Evolutionary conservation across 2,888 invertebrate genomes (phyloP), one percentile per base, ranked within the genome.

Genomic region (Cephonodes hylas): DNA sequence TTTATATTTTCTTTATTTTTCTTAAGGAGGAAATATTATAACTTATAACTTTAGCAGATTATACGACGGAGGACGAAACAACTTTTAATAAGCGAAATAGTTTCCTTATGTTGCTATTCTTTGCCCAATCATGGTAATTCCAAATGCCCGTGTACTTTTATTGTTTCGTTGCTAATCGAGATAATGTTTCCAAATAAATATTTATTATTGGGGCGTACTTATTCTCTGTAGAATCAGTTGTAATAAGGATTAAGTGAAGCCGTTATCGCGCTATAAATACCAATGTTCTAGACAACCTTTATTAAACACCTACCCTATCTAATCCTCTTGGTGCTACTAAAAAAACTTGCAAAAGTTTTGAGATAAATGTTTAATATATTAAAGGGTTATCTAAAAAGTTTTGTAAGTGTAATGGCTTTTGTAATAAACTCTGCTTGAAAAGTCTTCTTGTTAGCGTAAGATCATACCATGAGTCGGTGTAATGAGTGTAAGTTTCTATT

Each of bases 1-100:
- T 78, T 81, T 81, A n/a, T 58, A 46, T 58, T 58, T 57, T 45
- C 44, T 45, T 44, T 44, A 44, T 44, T 59, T 44, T 45, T 42
- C 42, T 53, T 60, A 23, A 42, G 25, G 38, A 53, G 38, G 13
- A 46, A 38, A 60, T 48, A 53, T 48, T 42, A 48, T 46, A 60
- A 60, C 25, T 60, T 60, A 48, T 60, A 53, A 42, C 60, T 60
- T 53, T 60, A 48, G 42, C 44, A 56, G 44, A 48, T 56, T 13
- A 48, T 62, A 34, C 31, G 27, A 44, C n/a, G 53, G 27, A 8
- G 20, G 8, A 27, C 31, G 53, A 4, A 53, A 31, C n/a, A 31
- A 53, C 53, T 53, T 53, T 31, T 53, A 53, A 53, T 31, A 53
- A 31, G 53, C 15, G 18, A 31, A 31, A 18, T 44, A 46, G 46